Conservation (phyloP, 2,113 vertebrate species). For the Gambusia affinis region DNA sequence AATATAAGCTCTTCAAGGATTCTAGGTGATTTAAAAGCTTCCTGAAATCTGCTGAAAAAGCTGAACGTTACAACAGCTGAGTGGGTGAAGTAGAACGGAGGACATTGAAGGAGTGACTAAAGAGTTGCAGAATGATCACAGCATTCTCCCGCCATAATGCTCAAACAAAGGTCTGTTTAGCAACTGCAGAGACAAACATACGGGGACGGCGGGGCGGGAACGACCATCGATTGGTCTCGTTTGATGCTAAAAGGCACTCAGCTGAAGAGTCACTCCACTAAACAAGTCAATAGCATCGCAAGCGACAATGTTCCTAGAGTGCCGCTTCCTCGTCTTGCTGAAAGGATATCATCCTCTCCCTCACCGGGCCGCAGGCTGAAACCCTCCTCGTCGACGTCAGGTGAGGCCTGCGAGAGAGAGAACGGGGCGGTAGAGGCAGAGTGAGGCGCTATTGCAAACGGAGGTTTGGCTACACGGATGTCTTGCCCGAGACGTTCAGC, state of each 20-base stretch:
- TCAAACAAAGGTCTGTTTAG: background rate
- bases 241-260: conserved; percentile 33
- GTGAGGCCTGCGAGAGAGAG: conserved; percentile 85
- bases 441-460: conserved; percentile 8
- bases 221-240: conserved; percentile 48
- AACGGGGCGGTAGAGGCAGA: background rate
- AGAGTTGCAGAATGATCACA: background rate
- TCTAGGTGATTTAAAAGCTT: background rate
- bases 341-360: conserved; percentile 94
- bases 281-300: conserved; percentile 50
- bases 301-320: conserved; percentile 24
- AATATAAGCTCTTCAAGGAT: too few species aligned
- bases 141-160: background rate
- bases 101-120: background rate
- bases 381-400: conserved; percentile 95
- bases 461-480: conserved; percentile 44
- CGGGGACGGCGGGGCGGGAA: background rate
- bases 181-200: conserved; percentile 11
- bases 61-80: background rate
- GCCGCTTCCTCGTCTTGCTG: conserved; percentile 10
- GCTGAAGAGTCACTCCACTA: conserved; percentile 48
- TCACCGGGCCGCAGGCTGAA: conserved; percentile 94
- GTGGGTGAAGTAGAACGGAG: background rate
- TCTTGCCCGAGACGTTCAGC: conserved; percentile 20
- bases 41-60: background rate